Percentiles rank a stretch among this genome's conserved stretches.
Evolutionary conservation across 1,140 invertebrate species (phyloP).

Genomic region (Eriocheir sinensis): DNA sequence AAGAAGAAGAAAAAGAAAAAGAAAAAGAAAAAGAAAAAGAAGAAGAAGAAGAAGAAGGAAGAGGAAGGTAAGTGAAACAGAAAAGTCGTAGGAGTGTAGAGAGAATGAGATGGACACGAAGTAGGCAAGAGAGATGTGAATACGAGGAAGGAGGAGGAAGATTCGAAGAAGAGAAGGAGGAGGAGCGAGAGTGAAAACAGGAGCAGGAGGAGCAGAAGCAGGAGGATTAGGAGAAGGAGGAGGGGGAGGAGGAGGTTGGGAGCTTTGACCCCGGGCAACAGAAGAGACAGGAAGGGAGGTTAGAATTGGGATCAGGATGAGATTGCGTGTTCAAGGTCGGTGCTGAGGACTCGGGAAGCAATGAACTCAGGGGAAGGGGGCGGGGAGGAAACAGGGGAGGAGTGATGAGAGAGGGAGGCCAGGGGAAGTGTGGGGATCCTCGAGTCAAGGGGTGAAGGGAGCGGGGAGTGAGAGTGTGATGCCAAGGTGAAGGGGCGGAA

Average conservation of each 20-base stretch:
- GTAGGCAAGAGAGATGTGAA: not conserved
- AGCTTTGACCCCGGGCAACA: not conserved
- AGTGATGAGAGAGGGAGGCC: not conserved
- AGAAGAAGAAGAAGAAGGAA: too few species aligned
- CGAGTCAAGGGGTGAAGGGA: too few species aligned
- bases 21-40: not conserved
- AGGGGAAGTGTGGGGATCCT: not conserved
- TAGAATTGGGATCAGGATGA: not conserved
- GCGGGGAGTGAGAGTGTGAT: not conserved
- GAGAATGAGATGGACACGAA: not conserved
- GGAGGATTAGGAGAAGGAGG: not conserved
- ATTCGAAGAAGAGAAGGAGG: too few species aligned
- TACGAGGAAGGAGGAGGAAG: too few species aligned
- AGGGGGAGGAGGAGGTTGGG: not conserved
- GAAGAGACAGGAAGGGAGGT: conserved; percentile 2
- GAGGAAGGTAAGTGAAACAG: not conserved
- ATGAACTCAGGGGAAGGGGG: not conserved
- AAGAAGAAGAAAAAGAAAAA: not conserved
- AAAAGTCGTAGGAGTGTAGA: not conserved
- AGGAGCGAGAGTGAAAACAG: too few species aligned
- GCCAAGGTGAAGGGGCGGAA: not conserved
- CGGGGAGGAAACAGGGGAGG: not conserved
- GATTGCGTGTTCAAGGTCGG: conserved; percentile 2
- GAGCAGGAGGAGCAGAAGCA: too few species aligned
- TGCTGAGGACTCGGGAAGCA: not conserved